Evolutionary conservation across 2,888 invertebrate genomes (phyloP), one percentile per base, ranked within the genome.

Genomic region (Petrolisthes manimaculis): DNA sequence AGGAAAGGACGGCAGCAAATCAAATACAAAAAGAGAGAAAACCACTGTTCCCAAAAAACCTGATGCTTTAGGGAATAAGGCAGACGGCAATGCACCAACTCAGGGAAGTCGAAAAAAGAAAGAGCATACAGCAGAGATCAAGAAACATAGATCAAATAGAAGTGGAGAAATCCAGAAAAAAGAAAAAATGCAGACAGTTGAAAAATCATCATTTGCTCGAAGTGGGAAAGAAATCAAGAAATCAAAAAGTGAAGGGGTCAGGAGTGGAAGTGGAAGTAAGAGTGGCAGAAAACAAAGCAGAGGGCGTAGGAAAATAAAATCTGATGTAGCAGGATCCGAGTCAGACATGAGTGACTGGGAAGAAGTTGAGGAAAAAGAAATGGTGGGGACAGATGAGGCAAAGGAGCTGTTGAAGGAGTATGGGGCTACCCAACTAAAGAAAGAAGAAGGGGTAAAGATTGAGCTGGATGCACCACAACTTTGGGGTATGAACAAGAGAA

Each of bases 291-390:
- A 61, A n/a, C 14, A 18, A 78, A 56, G 12, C 21, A 21, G 24
- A 21, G 21, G 12, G 5, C 77, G 51, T 12, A 77, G 51, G 80
- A 71, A 37, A 82, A 61, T 4, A 56, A 79, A 18, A 80, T 6
- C 74, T n/a, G 14, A 18, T 8, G 8, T 6, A 61, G 5, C 55
- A 61, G 80, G 54, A 8, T 81, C 88, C 9, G 88, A 88, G 37
- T 90, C 90, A n/a, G 90, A 89, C 21, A 18, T 75, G 9, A 90
- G 89, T 86, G 90, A 90, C 74, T 90, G 90, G 90, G 90, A 90
- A 69, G 90, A 90, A 69, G 90, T 90, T 24, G 89, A 74, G 9
- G 86, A 86, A 24, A 88, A 74, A 5, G 86, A 86, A 51, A 75
- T 61, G 83, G 69, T 77, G 21, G 84, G 71, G 21, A n/a, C 86